phyloP scores from a whole-genome alignment of 2,888 invertebrate genomes.

The Pyrocoelia pectoralis region DNA sequence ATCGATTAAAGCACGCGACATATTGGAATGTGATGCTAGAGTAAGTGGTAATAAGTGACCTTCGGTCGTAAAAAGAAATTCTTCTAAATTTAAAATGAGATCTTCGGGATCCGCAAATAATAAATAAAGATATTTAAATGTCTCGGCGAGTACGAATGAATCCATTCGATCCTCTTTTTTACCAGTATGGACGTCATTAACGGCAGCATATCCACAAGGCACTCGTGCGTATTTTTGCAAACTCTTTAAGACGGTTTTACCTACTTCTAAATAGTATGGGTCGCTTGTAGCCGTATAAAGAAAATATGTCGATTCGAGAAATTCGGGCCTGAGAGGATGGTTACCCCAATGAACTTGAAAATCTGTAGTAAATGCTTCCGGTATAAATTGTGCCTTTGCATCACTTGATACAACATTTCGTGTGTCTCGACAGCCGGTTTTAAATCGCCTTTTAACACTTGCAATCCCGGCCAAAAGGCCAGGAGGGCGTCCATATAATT shows the following conservation, averaged over 20 bases:
- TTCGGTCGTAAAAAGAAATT: conserved; percentile 92
- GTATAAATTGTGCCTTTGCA: conserved; percentile 98
- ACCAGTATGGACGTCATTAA: conserved; percentile 86
- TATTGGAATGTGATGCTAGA: conserved; percentile 71
- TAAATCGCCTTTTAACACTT: conserved; percentile 83
- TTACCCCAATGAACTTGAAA: conserved; percentile 98
- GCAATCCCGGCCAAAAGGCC: conserved; percentile 98
- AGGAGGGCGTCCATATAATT: conserved; percentile 97
- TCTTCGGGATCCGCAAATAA: conserved; percentile 91
- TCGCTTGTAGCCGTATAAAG: conserved; percentile 95
- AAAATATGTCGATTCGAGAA: conserved; percentile 98
- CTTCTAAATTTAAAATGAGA: conserved; percentile 80
- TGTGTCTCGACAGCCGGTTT: conserved; percentile 98
- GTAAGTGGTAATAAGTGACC: conserved; percentile 94
- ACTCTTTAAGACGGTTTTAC: conserved; percentile 85
- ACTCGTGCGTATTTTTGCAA: conserved; percentile 91
- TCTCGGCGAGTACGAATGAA: conserved; percentile 96
- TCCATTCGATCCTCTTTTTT: conserved; percentile 96
- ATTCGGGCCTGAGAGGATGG: conserved; percentile 95
- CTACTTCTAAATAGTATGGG: conserved; percentile 93
- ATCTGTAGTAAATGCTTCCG: conserved; percentile 98
- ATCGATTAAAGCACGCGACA: conserved; percentile 61
- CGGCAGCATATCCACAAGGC: conserved; percentile 96
- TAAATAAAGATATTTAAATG: conserved; percentile 95
- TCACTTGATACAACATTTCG: conserved; percentile 98